Percentiles rank a stretch among this genome's conserved stretches.
Evolutionary conservation across 1,140 invertebrate genomes (phyloP).

Genomic region (Doryteuthis pealeii): DNA sequence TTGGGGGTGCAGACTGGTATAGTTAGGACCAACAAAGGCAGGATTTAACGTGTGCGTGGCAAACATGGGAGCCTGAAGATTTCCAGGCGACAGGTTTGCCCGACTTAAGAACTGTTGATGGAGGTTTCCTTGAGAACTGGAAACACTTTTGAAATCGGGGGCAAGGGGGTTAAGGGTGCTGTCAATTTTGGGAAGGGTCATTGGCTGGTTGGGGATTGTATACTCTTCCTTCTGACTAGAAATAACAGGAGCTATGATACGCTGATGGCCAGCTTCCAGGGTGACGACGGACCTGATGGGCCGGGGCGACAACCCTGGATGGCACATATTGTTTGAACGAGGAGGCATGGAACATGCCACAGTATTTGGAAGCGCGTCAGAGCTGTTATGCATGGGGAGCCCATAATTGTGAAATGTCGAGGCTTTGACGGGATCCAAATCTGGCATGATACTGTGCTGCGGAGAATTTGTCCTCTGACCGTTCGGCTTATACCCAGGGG

Average conservation of each 20-base stretch:
- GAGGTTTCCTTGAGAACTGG: neutral
- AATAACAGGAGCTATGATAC: constrained; percentile 18
- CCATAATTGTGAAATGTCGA: neutral
- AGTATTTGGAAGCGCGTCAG: constrained; percentile 13
- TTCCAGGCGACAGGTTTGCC: neutral
- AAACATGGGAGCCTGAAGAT: neutral
- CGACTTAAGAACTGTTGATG: constrained; percentile 5
- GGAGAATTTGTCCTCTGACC: constrained; percentile 40
- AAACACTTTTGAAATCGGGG: constrained; percentile 71
- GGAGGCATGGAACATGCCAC: constrained; percentile 20
- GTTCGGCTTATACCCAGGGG: constrained; percentile 50
- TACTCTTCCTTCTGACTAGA: constrained; percentile 52
- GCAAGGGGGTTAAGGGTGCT: constrained; percentile 85
- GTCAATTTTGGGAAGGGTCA: constrained; percentile 60
- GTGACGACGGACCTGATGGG: constrained; percentile 25
- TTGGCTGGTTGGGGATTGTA: constrained; percentile 58
- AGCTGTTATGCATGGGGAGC: neutral
- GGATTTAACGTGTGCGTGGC: neutral
- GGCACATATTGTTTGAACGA: constrained; percentile 17
- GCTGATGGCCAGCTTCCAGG: constrained; percentile 27
- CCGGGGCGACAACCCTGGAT: constrained; percentile 29
- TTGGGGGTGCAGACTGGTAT: neutral
- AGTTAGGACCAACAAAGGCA: neutral
- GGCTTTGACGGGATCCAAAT: neutral
- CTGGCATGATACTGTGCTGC: constrained; percentile 25